Evolutionary conservation across 2,888 invertebrate genomes (phyloP), one percentile per base, ranked within the genome.

Genomic region (Hymenopus coronatus): DNA sequence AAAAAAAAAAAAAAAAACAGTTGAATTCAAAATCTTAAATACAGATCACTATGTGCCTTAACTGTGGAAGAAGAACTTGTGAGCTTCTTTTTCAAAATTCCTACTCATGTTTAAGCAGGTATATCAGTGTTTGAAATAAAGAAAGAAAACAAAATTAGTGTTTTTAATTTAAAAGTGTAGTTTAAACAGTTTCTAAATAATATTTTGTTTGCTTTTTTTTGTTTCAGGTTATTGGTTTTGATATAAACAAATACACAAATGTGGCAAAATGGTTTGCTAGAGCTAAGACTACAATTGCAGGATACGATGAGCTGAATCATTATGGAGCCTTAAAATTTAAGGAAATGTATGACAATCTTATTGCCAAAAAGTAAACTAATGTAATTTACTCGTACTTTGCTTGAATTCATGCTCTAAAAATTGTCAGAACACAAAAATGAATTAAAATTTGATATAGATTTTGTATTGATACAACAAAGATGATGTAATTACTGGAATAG

Each of bases 181-280:
- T 40, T 40, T 1, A 40, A 40, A 30, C 30, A 40, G 12, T 1
- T 40, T 40, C 0, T 33, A 33, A 33, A 8, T 40, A n/a, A n/a
- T n/a, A n/a, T n/a, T n/a, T n/a, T n/a, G n/a, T n/a, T n/a, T n/a
- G 40, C 0, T 40, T 40, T 40, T 40, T 40, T 12, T 12, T 40
- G 40, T 40, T 40, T 40, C 40, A 40, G 40, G 89, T 91, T 12
- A 93, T 95, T 28, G 94, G 94, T 2, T 94, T 96, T 90, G 97
- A 97, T 92, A 92, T 97, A 90, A 94, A 94, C 92, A 95, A 96
- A 91, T 97, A 95, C 93, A 93, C 94, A 85, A 97, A 97, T 91
- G 94, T 97, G 88, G 93, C 93, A 90, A 96, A 94, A 88, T 96
- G 96, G 96, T 94, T 94, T 91, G 94, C 93, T 25, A 95, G 94